Evolutionary conservation across 2,888 invertebrate genomes (phyloP), one percentile per base, ranked within the genome.

Genomic region (Miltochrista miniata): DNA sequence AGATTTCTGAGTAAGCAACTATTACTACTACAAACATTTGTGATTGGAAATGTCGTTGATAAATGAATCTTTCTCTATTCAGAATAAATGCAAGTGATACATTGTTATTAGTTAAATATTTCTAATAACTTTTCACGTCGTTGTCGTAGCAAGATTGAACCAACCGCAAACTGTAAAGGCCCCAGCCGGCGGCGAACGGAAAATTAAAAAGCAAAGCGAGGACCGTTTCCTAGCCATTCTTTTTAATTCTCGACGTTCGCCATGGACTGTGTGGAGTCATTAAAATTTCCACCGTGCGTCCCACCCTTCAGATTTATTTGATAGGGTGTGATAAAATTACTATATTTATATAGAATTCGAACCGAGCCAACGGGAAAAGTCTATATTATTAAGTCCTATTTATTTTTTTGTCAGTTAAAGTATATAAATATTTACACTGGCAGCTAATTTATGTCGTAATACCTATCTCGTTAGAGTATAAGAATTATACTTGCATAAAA

Each of bases 181-280:
- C 41, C 70, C 74, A 72, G 72, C 76, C 78, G 72, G 66, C 75
- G 82, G 85, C 79, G 77, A 81, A 80, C 87, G 90, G 88, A 90
- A 90, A 90, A 90, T 90, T 90, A 90, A 90, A 90, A 85, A 87
- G 84, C 82, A 82, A 82, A 85, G 76, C 79, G 76, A 74, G 68
- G 65, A 76, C 74, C 78, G 75, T 72, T 85, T 84, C 81, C 85
- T 77, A 61, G 76, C 82, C 76, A 85, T 89, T 89, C 85, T 90
- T 90, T 90, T 89, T 87, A 83, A 86, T 86, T 85, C 82, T 79
- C 79, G 72, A 72, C 76, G 66, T 72, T 31, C 65, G 71, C 78
- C 79, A 78, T 80, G 78, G 78, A 74, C 77, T 79, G 74, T 56
- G 57, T 53, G 72, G 78, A 81, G 82, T 85, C 87, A 87, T 89